Conservation (phyloP, 2,888 invertebrate genomes). For the Tanytarsus gracilentus region DNA sequence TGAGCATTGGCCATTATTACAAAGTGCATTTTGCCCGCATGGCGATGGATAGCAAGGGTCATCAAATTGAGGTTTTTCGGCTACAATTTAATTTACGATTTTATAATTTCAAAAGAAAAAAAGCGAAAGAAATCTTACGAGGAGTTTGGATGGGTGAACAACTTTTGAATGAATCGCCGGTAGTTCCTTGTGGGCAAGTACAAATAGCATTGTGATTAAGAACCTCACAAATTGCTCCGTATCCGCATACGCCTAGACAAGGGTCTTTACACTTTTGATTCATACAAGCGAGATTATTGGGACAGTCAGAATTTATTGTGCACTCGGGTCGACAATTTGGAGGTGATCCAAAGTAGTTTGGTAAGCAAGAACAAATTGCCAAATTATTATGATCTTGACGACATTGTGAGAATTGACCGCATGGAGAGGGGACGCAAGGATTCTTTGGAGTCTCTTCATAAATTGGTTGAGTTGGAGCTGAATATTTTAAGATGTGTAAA, state of each 20-base stretch:
- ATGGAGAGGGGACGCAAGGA: conserved; percentile 65
- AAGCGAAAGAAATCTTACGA: too few relatives aligned
- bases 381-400: conserved; percentile 51
- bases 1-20: too few relatives aligned
- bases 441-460: conserved; percentile 43
- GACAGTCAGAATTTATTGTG: conserved; percentile 61
- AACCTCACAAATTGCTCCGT: conserved; percentile 64
- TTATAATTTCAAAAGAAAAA: too few relatives aligned
- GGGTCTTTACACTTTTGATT: conserved; percentile 63
- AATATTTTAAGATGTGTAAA: too few relatives aligned
- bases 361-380: conserved; percentile 56
- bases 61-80: conserved; percentile 34
- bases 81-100: conserved; percentile 35
- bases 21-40: conserved; percentile 65
- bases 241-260: conserved; percentile 63
- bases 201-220: conserved; percentile 68
- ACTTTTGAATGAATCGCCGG: conserved; percentile 58
- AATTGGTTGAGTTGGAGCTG: conserved; percentile 33
- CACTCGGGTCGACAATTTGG: conserved; percentile 68
- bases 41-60: conserved; percentile 62
- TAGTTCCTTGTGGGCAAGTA: conserved; percentile 52
- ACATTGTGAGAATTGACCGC: conserved; percentile 62
- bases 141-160: conserved; percentile 44
- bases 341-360: conserved; percentile 58
- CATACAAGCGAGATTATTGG: conserved; percentile 59